Evolutionary conservation across 2,888 invertebrate species (phyloP), one percentile per base, ranked within the genome.

Genomic region (Dinocampus coccinellae): DNA sequence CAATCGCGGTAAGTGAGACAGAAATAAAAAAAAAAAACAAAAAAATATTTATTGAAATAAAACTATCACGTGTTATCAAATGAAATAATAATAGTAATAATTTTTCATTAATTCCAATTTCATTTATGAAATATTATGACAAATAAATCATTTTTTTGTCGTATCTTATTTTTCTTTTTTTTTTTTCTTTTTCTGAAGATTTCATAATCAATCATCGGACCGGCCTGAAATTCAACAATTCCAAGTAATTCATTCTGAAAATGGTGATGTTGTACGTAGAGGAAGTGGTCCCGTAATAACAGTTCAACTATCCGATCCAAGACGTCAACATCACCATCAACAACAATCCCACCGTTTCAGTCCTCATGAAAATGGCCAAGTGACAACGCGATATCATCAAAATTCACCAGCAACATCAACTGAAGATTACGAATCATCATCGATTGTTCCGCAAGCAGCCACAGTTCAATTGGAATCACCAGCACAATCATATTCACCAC

Each of bases 391-490:
- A 42, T 62, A 57, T 3, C 24, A 58, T 34, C 77, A 77, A 55
- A 63, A 75, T 57, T 69, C 79, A 69, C 65, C 80, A 73, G 53
- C 71, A 9, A 53, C 69, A 0, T 39, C 78, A 0, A 74, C 77
- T 7, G 86, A 85, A 9, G 84, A 84, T 0, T 85, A 84, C 73
- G 84, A 83, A 13, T 24, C 75, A 0, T 78, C 82, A 2, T 75
- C 84, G 13, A 81, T 87, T 70, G 82, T 83, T 2, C 89, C 79
- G 79, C 82, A 90, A 58, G 86, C 88, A 1, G 88, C 89, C 20
- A 73, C 75, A 85, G 77, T 90, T 81, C 78, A 90, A 84, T 82
- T 85, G 0, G 86, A 88, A 1, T 89, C 89, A 70, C 86, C 90
- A 7, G 77, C 80, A 0, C 79, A 83, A 53, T 75, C 67, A 26